Evolutionary conservation across 64 coral and sea anemone genomes (phyloP).

Genomic region (Acropora tenuis): DNA sequence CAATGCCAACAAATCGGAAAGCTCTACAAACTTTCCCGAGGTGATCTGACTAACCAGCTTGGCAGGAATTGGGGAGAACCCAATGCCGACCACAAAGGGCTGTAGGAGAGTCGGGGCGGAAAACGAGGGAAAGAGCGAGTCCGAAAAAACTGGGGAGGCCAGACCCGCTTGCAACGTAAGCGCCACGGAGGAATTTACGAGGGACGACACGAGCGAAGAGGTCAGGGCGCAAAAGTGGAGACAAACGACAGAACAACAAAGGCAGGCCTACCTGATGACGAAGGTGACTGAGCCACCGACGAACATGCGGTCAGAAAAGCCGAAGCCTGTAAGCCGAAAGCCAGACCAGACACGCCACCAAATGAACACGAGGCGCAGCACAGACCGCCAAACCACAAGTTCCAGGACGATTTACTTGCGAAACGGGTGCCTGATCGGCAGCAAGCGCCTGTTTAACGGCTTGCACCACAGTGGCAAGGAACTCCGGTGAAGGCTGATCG

Average conservation of each 20-base stretch:
- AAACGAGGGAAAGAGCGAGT: neutral
- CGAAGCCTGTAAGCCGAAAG: too few species aligned
- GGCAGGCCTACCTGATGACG: slow-evolving; percentile 1
- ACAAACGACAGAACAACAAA: slow-evolving; percentile 3
- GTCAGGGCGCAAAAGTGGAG: neutral
- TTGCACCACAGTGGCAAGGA: too few species aligned
- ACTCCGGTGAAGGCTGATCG: too few species aligned
- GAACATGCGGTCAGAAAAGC: too few species aligned
- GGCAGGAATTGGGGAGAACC: neutral
- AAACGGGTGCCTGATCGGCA: too few species aligned
- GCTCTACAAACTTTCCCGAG: neutral
- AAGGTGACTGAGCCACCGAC: neutral
- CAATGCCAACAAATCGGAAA: too few species aligned
- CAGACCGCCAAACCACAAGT: too few species aligned
- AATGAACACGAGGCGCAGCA: too few species aligned
- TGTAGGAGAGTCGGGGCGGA: neutral
- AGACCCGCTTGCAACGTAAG: neutral
- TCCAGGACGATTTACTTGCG: too few species aligned
- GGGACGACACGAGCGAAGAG: neutral
- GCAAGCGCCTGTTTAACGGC: too few species aligned
- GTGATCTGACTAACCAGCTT: neutral
- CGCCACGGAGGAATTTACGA: neutral
- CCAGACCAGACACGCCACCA: too few species aligned
- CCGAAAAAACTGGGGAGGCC: neutral
- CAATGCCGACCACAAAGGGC: neutral